These are phyloP conservation scores for Panonychus citri DNA, from an alignment of 1,140 invertebrate species.

Conservation along the genomic window DNA sequence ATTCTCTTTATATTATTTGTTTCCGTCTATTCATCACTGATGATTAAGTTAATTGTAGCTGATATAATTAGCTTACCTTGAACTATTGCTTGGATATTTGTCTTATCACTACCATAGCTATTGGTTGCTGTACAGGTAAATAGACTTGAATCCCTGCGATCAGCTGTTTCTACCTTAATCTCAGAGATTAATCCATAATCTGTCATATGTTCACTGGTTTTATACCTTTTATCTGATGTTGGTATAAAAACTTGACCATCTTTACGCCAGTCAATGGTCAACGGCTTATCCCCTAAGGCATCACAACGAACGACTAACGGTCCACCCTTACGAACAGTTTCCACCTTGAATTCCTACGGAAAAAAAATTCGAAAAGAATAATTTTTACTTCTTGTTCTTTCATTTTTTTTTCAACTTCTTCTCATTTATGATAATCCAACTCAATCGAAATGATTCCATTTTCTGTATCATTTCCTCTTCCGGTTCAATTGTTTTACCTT, in stretches of 20 bases:
- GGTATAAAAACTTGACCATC: slow-evolving; percentile 9
- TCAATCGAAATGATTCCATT: background rate
- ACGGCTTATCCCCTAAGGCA: slow-evolving; percentile 61
- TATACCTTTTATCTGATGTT: background rate
- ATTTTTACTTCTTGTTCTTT: slow-evolving; percentile 20
- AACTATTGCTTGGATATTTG: slow-evolving; percentile 81
- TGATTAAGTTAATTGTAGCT: no score
- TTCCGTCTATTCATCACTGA: no score
- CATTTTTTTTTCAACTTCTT: slow-evolving; percentile 88
- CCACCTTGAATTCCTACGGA: slow-evolving; percentile 58
- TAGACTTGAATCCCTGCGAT: slow-evolving; percentile 57
- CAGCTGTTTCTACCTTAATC: background rate
- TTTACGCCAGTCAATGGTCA: slow-evolving; percentile 52
- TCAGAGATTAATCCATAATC: slow-evolving; percentile 45
- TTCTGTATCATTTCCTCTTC: no score
- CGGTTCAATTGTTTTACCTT: no score
- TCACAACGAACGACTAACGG: slow-evolving; percentile 23
- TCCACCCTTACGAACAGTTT: slow-evolving; percentile 21
- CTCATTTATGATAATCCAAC: no score
- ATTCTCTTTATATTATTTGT: no score
- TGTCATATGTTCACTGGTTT: background rate
- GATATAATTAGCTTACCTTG: slow-evolving; percentile 40
- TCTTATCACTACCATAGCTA: slow-evolving; percentile 82
- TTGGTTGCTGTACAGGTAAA: slow-evolving; percentile 88
- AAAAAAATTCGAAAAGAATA: background rate